Conservation (phyloP, 2,797 vertebrate species). For the Spinus pinus region DNA sequence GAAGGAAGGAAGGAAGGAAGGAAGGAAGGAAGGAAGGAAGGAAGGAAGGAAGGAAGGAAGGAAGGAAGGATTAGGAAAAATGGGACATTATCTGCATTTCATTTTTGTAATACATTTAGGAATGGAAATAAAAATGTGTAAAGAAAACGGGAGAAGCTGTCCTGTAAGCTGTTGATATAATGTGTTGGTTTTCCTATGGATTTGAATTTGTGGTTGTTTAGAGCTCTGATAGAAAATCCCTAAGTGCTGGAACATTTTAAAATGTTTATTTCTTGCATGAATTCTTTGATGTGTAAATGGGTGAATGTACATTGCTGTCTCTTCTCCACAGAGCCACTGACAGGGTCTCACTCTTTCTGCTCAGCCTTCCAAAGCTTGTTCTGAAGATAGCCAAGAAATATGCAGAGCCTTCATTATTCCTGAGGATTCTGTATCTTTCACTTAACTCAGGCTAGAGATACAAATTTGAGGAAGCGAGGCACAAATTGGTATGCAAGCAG, state of each 20-base stretch:
- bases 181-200: background rate
- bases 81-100: background rate
- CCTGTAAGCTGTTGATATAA: background rate
- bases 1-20: background rate
- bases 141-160: background rate
- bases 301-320: background rate
- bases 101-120: background rate
- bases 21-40: background rate
- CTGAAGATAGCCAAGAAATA: background rate
- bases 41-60: background rate
- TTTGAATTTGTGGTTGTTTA: background rate
- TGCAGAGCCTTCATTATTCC: background rate
- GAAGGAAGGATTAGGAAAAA: background rate
- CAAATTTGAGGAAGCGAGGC: background rate
- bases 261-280: background rate
- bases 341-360: background rate
- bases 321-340: background rate
- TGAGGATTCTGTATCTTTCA: background rate
- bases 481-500: fast-evolving
- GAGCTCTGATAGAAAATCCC: background rate
- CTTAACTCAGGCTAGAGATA: background rate
- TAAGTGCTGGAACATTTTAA: background rate
- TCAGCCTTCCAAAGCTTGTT: background rate
- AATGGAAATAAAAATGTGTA: background rate
- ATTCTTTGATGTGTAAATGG: background rate